phyloP scores from a whole-genome alignment of 2,797 vertebrate species.

The Squalus acanthias region DNA sequence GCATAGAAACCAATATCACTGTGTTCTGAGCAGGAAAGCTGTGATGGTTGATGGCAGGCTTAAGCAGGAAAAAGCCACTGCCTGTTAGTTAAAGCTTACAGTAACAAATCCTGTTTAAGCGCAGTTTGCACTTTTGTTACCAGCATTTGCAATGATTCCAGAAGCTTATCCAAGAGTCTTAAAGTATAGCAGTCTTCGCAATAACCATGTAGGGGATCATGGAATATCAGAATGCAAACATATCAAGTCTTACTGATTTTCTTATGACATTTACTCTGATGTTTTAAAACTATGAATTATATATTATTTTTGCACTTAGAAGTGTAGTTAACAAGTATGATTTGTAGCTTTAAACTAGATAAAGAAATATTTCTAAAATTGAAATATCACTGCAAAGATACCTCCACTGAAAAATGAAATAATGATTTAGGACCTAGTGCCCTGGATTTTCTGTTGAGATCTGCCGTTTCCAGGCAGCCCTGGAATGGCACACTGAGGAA shows the following conservation, averaged over 20 bases:
- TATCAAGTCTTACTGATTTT: background rate
- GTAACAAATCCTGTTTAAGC: background rate
- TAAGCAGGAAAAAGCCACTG: background rate
- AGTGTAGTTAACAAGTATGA: background rate
- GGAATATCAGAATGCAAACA: background rate
- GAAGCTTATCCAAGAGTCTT: background rate
- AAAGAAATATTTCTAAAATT: slow-evolving; percentile 8
- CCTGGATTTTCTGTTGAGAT: background rate
- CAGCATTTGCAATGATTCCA: background rate
- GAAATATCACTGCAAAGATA: background rate
- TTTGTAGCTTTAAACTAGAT: background rate
- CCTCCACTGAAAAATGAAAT: background rate
- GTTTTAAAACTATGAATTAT: background rate
- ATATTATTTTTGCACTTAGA: background rate
- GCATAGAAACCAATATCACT: background rate
- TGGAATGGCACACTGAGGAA: background rate
- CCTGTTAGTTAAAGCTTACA: background rate
- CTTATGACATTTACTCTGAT: background rate
- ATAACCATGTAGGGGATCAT: background rate
- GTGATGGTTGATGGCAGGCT: background rate
- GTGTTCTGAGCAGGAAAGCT: background rate
- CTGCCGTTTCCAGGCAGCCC: background rate
- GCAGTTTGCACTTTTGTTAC: background rate
- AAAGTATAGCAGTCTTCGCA: background rate
- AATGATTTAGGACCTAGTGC: background rate